phyloP scores from a whole-genome alignment of 2,113 vertebrate genomes.

The Gambusia affinis region DNA sequence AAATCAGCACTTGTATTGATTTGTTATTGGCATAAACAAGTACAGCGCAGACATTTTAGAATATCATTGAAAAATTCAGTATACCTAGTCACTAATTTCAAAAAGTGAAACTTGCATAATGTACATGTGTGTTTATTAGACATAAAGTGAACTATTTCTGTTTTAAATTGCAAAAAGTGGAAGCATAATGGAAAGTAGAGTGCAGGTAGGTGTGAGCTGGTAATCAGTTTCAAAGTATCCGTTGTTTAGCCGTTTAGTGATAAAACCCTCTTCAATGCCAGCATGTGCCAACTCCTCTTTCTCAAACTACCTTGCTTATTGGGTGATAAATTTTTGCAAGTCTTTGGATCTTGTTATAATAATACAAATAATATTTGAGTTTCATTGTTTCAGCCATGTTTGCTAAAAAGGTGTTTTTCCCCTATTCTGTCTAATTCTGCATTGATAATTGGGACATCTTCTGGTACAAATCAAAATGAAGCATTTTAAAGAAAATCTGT shows the following conservation, averaged over 20 bases:
- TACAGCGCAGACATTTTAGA: no score
- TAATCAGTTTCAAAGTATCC: no score
- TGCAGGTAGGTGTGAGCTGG: no score
- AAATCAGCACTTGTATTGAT: no score
- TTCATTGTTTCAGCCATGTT: not conserved
- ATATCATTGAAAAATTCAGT: no score
- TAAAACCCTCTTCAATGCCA: not conserved
- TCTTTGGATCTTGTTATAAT: not conserved
- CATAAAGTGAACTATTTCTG: no score
- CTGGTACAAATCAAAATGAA: not conserved
- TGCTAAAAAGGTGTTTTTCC: not conserved
- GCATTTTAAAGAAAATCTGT: not conserved
- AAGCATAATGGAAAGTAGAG: no score
- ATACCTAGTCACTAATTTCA: no score
- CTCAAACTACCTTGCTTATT: not conserved
- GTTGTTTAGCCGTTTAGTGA: not conserved
- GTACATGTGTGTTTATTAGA: no score
- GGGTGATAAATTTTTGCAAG: constrained; percentile 10
- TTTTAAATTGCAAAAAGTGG: no score
- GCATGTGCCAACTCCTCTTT: not conserved
- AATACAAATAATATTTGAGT: constrained; percentile 19
- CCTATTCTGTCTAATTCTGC: not conserved
- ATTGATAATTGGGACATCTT: not conserved
- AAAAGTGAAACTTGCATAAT: no score
- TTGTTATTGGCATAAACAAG: no score